Base-by-base conservation (phyloP, 2,888 invertebrate genomes). In the Anticlea derivata region DNA sequence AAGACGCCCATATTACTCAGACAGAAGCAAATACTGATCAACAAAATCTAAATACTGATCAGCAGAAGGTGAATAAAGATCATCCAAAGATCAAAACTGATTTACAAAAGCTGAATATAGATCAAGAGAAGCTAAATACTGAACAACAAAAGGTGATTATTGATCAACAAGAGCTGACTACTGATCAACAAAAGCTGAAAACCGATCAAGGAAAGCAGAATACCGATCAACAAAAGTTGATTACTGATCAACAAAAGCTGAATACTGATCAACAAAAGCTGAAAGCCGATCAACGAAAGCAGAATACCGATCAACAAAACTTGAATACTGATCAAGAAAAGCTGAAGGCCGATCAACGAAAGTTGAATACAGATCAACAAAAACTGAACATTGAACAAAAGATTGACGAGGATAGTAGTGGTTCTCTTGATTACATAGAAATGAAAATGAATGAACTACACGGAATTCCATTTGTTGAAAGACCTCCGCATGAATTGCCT, bases 401-500 rank as follows among this genome's bases (percentile, higher is more conserved):
- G 6, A 35, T 41, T 13, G 51, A 54, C 60, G 64, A 67, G 35
- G 47, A 67, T 58, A 12, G 48, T 44, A 53, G 44, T 22, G 48
- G 44, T 30, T 65, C 73, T 3, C 63, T 86, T 33, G 86, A 89
- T 56, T 85, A 80, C 31, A 86, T 90, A 49, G 89, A 90, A 75
- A 84, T 78, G 75, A 83, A 88, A 69, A 89, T 90, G 89, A 89
- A 88, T 51, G 89, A 89, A 63, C 66, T 89, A 45, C 90, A 90
- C 55, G 90, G 90, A 8, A 85, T 87, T 26, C 83, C 84, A 22
- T 83, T 82, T 50, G 76, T 83, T 7, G 86, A 86, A 62, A 70
- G 83, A 58, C 83, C 86, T 13, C 66, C 75, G 1, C 81, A 85
- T 60, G 83, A 86, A 63, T 60, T 81, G 30, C 80, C 83, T 7